Evolutionary conservation across 1,140 invertebrate species (phyloP).

Genomic region (Aricia agestis): DNA sequence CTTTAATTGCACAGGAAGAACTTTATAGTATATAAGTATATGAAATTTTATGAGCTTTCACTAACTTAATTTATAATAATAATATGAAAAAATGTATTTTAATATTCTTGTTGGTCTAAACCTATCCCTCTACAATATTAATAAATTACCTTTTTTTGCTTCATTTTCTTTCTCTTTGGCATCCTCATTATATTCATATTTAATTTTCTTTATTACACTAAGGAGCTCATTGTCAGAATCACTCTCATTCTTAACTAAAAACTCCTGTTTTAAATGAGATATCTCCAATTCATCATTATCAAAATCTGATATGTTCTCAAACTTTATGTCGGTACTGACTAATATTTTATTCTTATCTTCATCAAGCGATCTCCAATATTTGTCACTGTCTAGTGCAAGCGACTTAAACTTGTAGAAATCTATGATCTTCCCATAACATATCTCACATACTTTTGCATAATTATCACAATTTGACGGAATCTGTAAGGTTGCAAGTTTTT

Average conservation of each 20-base stretch:
- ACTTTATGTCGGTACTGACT: slow-evolving; percentile 26
- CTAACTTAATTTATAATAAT: too few species aligned
- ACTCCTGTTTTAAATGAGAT: slow-evolving; percentile 21
- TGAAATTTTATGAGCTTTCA: too few species aligned
- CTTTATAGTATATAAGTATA: too few species aligned
- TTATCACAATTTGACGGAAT: neutral
- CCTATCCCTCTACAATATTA: neutral
- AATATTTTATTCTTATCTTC: slow-evolving; percentile 27
- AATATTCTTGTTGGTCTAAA: too few species aligned
- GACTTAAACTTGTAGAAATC: slow-evolving; percentile 52
- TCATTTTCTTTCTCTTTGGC: slow-evolving; percentile 43
- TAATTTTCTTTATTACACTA: slow-evolving; percentile 54
- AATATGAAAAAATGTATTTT: too few species aligned
- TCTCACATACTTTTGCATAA: slow-evolving; percentile 41
- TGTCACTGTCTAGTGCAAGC: slow-evolving; percentile 45
- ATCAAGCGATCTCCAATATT: slow-evolving; percentile 35
- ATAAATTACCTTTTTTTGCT: neutral
- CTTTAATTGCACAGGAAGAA: too few species aligned
- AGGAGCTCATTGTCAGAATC: slow-evolving; percentile 52
- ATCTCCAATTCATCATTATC: slow-evolving; percentile 15
- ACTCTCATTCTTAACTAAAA: slow-evolving; percentile 35
- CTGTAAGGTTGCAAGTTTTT: neutral
- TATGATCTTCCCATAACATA: slow-evolving; percentile 49
- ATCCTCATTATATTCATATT: slow-evolving; percentile 41
- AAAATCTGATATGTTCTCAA: slow-evolving; percentile 22